phyloP scores from a whole-genome alignment of 2,888 invertebrate species.

The Petrolisthes cinctipes region DNA sequence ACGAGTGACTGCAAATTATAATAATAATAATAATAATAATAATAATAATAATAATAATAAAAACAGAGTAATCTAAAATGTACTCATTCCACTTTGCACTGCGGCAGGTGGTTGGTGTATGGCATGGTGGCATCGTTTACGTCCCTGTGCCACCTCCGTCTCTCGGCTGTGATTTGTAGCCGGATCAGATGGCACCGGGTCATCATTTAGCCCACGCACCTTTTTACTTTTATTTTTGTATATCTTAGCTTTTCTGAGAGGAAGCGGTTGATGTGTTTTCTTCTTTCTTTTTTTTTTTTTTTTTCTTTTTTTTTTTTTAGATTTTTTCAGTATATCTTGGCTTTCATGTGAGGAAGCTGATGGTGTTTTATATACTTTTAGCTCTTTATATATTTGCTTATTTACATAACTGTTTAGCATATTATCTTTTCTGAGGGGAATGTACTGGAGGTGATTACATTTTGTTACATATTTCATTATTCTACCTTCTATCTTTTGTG shows the following conservation, averaged over 20 bases:
- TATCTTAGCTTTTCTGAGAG: not conserved
- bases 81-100: too few species aligned
- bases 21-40: too few species aligned
- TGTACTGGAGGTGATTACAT: too few species aligned
- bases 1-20: too few species aligned
- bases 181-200: slow-evolving; percentile 44
- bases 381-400: slow-evolving; percentile 2
- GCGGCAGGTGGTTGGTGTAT: slow-evolving; percentile 19
- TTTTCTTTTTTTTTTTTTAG: not conserved
- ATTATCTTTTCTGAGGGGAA: too few species aligned
- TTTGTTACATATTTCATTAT: too few species aligned
- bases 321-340: not conserved
- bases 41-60: too few species aligned
- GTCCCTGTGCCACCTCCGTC: slow-evolving; percentile 43
- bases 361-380: not conserved
- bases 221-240: not conserved
- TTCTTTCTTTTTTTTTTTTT: not conserved
- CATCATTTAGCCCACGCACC: slow-evolving; percentile 25
- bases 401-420: not conserved
- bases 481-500: not conserved
- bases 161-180: slow-evolving; percentile 53
- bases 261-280: not conserved
- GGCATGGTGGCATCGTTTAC: slow-evolving; percentile 51
- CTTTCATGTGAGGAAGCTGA: not conserved
- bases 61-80: too few species aligned